A percentile compares a stretch with the other conserved stretches of the same genome.
Conservation (phyloP, 2,888 invertebrate species). For the Dendrolimus pini region DNA sequence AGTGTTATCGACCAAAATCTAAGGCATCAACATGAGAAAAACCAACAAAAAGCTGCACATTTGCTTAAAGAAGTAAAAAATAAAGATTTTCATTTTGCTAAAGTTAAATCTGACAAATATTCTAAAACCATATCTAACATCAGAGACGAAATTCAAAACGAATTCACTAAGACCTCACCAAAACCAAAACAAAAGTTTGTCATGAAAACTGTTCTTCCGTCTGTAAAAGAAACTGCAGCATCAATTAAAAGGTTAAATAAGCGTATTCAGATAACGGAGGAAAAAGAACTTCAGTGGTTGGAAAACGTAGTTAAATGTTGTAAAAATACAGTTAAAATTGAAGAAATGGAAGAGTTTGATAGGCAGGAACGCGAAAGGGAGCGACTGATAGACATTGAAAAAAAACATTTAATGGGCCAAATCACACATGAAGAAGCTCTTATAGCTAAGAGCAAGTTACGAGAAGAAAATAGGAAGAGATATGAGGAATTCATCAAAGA, state of each 20-base stretch:
- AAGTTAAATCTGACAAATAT: conserved; percentile 39
- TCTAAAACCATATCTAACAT: conserved; percentile 31
- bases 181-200: conserved; percentile 25
- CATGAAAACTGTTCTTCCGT: conserved; percentile 18
- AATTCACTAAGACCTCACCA: conserved; percentile 21
- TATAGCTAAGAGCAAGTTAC: conserved; percentile 68
- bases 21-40: conserved; percentile 44
- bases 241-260: conserved; percentile 71
- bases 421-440: conserved; percentile 77
- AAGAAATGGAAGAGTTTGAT: conserved; percentile 58
- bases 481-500: conserved; percentile 68
- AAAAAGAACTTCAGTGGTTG: conserved; percentile 68
- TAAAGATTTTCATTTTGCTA: conserved; percentile 39
- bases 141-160: conserved; percentile 35
- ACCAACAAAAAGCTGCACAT: conserved; percentile 45
- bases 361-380: conserved; percentile 64
- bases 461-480: conserved; percentile 66
- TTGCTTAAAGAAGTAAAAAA: conserved; percentile 46
- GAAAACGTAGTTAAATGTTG: conserved; percentile 64
- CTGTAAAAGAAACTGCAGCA: conserved; percentile 66
- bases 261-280: conserved; percentile 44
- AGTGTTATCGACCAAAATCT: conserved; percentile 48
- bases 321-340: conserved; percentile 50
- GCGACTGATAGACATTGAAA: conserved; percentile 71
- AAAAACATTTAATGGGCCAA: conserved; percentile 75